Evolutionary conservation across 2,888 invertebrate genomes (phyloP).

Genomic region (Ophion obscuratus): DNA sequence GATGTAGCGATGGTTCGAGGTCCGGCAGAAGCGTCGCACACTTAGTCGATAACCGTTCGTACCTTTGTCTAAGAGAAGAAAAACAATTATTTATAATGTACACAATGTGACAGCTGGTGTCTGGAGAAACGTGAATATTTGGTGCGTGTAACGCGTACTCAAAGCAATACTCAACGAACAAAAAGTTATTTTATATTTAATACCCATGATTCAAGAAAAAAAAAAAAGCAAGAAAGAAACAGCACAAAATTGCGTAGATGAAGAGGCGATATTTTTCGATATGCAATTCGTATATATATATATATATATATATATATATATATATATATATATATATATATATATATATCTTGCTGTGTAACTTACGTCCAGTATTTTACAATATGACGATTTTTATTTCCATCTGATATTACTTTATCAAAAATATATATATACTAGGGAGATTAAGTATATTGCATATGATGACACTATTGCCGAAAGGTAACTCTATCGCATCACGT

Average conservation of each 20-base stretch:
- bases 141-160: slow-evolving; percentile 47
- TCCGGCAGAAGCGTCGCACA: slow-evolving; percentile 7
- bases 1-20: slow-evolving; percentile 32
- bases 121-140: slow-evolving; percentile 45
- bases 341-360: slow-evolving; percentile 52
- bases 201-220: slow-evolving; percentile 16
- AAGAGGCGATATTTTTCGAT: slow-evolving; percentile 42
- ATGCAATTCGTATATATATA: slow-evolving; percentile 21
- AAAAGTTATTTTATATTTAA: slow-evolving; percentile 51
- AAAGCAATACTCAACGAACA: slow-evolving; percentile 62
- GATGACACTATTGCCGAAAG: slow-evolving; percentile 52
- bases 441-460: slow-evolving; percentile 55
- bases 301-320: slow-evolving; percentile 13
- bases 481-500: slow-evolving; percentile 60
- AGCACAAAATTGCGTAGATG: slow-evolving; percentile 3
- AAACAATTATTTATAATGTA: slow-evolving; percentile 60
- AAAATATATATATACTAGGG: slow-evolving; percentile 36
- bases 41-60: slow-evolving; percentile 59
- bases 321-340: slow-evolving; percentile 10
- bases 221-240: slow-evolving; percentile 21
- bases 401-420: slow-evolving; percentile 43
- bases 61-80: slow-evolving; percentile 51
- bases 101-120: slow-evolving; percentile 37
- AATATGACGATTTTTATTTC: slow-evolving; percentile 53
- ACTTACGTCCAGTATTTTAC: slow-evolving; percentile 65